These are phyloP conservation scores for Melipona bicolor DNA, from an alignment of 2,888 invertebrate species.

Conservation along the genomic window DNA sequence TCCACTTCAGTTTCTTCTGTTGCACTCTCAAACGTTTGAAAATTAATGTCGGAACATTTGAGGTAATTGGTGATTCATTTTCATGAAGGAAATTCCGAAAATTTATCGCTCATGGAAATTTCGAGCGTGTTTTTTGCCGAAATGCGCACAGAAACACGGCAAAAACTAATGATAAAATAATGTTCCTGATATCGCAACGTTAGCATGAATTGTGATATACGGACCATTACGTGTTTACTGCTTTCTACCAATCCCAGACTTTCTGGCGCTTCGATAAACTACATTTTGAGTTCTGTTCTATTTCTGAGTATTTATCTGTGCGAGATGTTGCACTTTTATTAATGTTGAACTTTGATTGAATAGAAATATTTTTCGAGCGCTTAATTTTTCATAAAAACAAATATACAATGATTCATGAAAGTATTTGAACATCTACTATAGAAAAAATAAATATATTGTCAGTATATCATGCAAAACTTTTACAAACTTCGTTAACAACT, in stretches of 20 bases:
- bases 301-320: conserved; percentile 38
- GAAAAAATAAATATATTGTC: not conserved
- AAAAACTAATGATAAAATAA: conserved; percentile 44
- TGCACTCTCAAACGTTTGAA: not conserved
- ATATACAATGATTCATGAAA: not conserved
- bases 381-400: not conserved
- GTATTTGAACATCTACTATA: not conserved
- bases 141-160: not conserved
- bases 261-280: conserved; percentile 59
- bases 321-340: conserved; percentile 35
- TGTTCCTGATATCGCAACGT: conserved; percentile 16
- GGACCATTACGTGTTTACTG: conserved; percentile 52
- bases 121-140: not conserved
- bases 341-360: conserved; percentile 34
- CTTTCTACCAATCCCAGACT: conserved; percentile 60
- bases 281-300: conserved; percentile 45
- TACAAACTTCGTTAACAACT: too few relatives aligned
- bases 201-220: conserved; percentile 29
- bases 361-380: not conserved
- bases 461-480: not conserved
- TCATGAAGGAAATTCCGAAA: not conserved
- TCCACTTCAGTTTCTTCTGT: not conserved
- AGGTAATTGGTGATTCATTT: not conserved
- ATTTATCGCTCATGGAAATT: not conserved
- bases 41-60: not conserved